Evolutionary conservation across 2,797 vertebrate species (phyloP).

Genomic region (Pipistrellus pipistrellus): DNA sequence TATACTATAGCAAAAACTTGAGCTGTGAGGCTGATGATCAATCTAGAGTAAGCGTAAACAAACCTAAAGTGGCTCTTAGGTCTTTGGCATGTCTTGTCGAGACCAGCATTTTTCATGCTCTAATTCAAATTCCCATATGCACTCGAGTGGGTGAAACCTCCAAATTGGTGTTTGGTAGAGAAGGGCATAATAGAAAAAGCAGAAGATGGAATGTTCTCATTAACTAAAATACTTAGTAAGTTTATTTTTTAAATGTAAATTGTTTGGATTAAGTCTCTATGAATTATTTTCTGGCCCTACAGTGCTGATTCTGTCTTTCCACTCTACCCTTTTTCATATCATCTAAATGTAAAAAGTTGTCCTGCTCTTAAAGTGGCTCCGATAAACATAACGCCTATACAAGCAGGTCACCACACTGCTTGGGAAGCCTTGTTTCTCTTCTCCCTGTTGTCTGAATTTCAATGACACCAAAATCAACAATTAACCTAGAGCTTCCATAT

Average conservation of each 20-base stretch:
- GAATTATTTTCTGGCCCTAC: neutral
- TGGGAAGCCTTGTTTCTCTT: slow-evolving; percentile 46
- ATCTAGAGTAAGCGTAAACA: slow-evolving; percentile 57
- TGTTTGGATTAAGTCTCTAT: neutral
- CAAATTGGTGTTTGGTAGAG: neutral
- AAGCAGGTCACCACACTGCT: neutral
- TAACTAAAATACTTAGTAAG: slow-evolving; percentile 15
- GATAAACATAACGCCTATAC: slow-evolving; percentile 23
- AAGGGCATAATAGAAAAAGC: neutral
- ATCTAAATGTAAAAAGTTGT: neutral
- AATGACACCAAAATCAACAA: slow-evolving; percentile 25
- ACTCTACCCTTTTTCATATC: neutral
- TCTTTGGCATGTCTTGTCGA: neutral
- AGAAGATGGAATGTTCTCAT: neutral
- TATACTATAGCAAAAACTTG: slow-evolving; percentile 24
- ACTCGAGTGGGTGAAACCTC: neutral
- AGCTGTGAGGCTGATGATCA: neutral
- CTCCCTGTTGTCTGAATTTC: slow-evolving; percentile 44
- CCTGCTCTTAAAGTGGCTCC: neutral
- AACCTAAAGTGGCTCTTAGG: slow-evolving; percentile 51
- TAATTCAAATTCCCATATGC: neutral
- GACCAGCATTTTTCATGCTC: neutral
- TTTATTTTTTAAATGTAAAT: neutral
- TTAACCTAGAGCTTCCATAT: slow-evolving; percentile 35
- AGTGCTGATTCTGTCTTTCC: neutral